Percentiles rank a stretch among this genome's conserved stretches.
Conservation (phyloP, 2,797 vertebrate species). For the Cossypha polioptera region DNA sequence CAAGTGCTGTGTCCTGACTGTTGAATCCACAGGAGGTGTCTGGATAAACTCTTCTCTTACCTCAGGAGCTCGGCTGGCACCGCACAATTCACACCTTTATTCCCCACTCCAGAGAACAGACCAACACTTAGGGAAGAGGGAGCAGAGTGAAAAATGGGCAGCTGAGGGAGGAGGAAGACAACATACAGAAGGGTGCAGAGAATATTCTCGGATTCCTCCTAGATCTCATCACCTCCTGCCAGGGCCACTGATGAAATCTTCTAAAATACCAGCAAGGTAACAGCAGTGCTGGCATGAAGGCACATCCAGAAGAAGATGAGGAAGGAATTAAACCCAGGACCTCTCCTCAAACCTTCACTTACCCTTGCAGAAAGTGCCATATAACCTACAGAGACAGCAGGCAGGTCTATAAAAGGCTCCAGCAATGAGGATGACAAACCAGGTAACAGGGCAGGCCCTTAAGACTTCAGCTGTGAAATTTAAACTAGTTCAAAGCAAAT, state of each 20-base stretch:
- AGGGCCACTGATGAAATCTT: background rate
- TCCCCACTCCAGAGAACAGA: background rate
- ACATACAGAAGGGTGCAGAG: rapidly evolving
- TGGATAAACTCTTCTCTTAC: background rate
- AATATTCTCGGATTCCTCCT: background rate
- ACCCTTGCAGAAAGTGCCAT: background rate
- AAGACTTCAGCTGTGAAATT: background rate
- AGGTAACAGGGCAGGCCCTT: background rate
- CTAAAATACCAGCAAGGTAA: background rate
- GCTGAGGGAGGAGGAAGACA: background rate
- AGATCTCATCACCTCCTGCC: background rate
- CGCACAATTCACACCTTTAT: background rate
- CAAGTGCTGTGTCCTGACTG: background rate
- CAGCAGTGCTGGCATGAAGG: rapidly evolving
- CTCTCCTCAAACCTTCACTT: rapidly evolving
- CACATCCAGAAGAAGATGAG: background rate
- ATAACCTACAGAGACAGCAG: background rate
- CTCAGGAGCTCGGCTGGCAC: background rate
- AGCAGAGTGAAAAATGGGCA: rapidly evolving
- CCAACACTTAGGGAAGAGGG: rapidly evolving
- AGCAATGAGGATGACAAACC: background rate
- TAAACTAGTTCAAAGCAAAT: background rate
- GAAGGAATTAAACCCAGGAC: background rate
- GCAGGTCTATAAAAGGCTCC: background rate
- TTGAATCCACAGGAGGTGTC: background rate